Conservation (phyloP, 1,140 invertebrate genomes). For the Lucilia sericata region DNA sequence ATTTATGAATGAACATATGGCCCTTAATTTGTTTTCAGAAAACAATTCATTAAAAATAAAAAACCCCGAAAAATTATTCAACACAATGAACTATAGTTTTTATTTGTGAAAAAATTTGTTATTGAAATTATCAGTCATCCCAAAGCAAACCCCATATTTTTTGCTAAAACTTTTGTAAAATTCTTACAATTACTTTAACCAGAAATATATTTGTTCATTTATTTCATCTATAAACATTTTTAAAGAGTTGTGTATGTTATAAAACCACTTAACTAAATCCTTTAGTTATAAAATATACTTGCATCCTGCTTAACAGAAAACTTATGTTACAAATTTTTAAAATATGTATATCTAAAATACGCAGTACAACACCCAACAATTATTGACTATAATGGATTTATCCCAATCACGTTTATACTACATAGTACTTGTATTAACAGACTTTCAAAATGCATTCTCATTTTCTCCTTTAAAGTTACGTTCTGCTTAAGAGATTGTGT, state of each 20-base stretch:
- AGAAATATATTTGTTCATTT: too few relatives aligned
- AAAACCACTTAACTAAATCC: background rate
- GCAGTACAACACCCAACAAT: background rate
- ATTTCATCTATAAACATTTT: too few relatives aligned
- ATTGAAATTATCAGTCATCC: too few relatives aligned
- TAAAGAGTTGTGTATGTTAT: too few relatives aligned
- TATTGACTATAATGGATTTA: background rate
- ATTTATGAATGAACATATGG: constrained; percentile 27
- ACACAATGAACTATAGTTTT: too few relatives aligned
- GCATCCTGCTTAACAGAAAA: background rate
- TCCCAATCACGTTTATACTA: constrained; percentile 1
- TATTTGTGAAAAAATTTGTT: too few relatives aligned
- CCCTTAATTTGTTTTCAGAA: background rate
- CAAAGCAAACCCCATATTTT: too few relatives aligned
- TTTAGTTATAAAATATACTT: background rate
- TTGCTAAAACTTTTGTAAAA: too few relatives aligned
- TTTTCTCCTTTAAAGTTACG: background rate
- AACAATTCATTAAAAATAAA: too few relatives aligned
- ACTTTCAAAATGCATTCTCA: constrained; percentile 14
- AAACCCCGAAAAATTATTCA: too few relatives aligned
- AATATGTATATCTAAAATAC: background rate
- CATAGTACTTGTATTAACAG: background rate
- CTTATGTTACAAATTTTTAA: background rate
- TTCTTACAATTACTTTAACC: too few relatives aligned
- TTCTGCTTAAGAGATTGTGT: too few relatives aligned